A percentile compares a stretch with the other conserved stretches of the same genome.
These are phyloP conservation scores for Sciurus carolinensis DNA, from an alignment of 2,797 vertebrate species.

Conservation along the genomic window DNA sequence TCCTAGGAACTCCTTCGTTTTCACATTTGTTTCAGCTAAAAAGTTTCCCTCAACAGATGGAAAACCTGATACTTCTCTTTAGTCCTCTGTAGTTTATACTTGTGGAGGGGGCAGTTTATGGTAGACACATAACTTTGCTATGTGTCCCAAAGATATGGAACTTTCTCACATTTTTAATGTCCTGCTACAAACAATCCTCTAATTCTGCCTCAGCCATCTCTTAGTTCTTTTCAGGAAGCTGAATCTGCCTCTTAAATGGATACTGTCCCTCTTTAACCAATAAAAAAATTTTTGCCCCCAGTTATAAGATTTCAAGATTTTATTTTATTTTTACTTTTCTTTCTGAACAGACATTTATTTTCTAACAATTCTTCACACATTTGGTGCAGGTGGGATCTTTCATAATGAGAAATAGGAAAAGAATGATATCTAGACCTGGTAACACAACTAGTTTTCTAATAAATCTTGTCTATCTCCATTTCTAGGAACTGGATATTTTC, in stretches of 20 bases:
- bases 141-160: neutral
- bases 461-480: neutral
- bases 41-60: neutral
- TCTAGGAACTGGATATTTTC: slow-evolving; percentile 33
- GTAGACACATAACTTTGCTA: neutral
- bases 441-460: slow-evolving; percentile 19
- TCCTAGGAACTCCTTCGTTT: neutral
- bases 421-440: neutral
- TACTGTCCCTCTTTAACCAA: neutral
- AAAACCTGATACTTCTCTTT: neutral
- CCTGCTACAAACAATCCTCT: neutral
- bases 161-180: slow-evolving; percentile 46
- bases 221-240: slow-evolving; percentile 40
- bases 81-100: neutral
- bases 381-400: neutral
- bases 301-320: neutral
- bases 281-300: neutral
- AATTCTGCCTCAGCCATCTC: neutral
- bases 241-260: neutral
- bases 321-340: neutral
- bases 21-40: neutral
- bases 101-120: neutral
- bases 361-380: slow-evolving; percentile 25
- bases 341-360: slow-evolving; percentile 49
- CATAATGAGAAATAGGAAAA: slow-evolving; percentile 52